Percentiles rank a stretch among this genome's conserved stretches.
These are phyloP conservation scores for Phenacoccus solenopsis DNA, from an alignment of 1,140 invertebrate genomes.

Conservation along the genomic window DNA sequence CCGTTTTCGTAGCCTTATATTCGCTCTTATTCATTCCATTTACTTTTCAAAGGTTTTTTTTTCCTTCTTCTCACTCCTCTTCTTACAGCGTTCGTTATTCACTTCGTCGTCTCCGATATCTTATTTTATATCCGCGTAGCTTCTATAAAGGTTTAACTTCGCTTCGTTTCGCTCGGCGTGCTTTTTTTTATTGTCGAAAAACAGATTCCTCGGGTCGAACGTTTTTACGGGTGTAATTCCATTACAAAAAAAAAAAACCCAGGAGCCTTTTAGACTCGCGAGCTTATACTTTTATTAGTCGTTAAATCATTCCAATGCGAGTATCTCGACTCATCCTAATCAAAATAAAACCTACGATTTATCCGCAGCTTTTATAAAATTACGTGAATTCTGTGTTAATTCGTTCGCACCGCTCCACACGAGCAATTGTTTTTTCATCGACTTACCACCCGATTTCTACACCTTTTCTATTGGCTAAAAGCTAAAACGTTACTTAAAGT, in stretches of 20 bases:
- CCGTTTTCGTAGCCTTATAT: not conserved
- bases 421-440: too few species aligned
- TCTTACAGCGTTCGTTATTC: not conserved
- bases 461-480: too few species aligned
- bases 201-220: not conserved
- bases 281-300: constrained; percentile 3
- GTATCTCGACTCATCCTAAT: too few species aligned
- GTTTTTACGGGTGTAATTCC: constrained; percentile 1
- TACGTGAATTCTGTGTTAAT: too few species aligned
- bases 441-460: too few species aligned
- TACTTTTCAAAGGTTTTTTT: not conserved
- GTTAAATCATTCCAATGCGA: not conserved
- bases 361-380: too few species aligned
- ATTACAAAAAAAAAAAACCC: not conserved
- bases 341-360: too few species aligned
- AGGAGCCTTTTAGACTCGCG: not conserved
- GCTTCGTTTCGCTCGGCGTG: not conserved
- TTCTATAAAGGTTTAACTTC: not conserved
- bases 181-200: not conserved
- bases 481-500: too few species aligned
- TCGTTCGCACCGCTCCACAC: too few species aligned
- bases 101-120: not conserved
- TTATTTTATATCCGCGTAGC: not conserved
- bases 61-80: not conserved
- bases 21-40: constrained; percentile 1